Conservation (phyloP, 2,797 vertebrate genomes). For the Zalophus californianus region DNA sequence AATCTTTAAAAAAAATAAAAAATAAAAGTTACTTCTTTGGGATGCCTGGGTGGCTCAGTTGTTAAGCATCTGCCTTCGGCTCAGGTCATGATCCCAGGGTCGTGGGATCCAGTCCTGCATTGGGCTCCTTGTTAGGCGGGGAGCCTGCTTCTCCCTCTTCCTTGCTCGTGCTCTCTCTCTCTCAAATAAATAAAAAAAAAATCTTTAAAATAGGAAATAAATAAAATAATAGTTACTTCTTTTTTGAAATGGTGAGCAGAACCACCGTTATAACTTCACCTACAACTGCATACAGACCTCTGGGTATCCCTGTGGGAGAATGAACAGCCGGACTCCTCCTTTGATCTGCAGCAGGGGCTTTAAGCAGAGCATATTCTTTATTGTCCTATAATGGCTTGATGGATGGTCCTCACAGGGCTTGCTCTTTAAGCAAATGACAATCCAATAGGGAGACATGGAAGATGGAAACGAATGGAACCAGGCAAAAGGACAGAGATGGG, state of each 20-base stretch:
- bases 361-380: background rate
- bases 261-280: background rate
- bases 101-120: background rate
- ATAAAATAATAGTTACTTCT: background rate
- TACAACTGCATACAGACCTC: background rate
- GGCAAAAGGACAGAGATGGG: background rate
- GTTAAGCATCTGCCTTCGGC: background rate
- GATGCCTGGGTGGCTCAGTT: background rate
- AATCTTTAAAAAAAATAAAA: background rate
- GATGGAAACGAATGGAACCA: background rate
- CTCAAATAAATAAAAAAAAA: background rate
- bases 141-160: background rate
- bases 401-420: background rate
- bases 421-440: background rate
- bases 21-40: no score
- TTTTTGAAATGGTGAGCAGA: background rate
- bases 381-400: background rate
- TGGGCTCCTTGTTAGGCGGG: background rate
- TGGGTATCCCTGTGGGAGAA: background rate
- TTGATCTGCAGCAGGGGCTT: background rate
- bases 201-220: background rate
- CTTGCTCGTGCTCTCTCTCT: background rate
- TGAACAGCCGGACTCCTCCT: background rate
- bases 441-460: background rate
- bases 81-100: background rate